Conservation (phyloP, 2,113 vertebrate genomes). For the Sminthopsis crassicaudata region DNA sequence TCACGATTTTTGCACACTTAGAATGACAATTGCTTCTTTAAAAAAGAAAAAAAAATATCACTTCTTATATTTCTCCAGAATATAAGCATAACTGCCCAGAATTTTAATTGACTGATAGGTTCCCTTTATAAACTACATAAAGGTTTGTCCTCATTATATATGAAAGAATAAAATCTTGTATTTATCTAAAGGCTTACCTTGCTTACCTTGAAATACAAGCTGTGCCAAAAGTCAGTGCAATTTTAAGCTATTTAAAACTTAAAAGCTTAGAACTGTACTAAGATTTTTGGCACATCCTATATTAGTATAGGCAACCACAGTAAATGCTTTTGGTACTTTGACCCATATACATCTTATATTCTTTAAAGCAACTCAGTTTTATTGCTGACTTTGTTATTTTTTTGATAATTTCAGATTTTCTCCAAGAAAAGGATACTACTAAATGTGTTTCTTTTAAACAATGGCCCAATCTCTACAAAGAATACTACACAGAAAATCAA, state of each 20-base stretch:
- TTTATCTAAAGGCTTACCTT: constrained; percentile 9
- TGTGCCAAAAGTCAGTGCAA: background rate
- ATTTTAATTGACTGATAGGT: constrained; percentile 13
- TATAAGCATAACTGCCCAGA: constrained; percentile 12
- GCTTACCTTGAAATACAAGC: background rate
- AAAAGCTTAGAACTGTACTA: background rate
- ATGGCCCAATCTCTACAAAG: constrained; percentile 3
- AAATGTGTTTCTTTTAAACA: background rate
- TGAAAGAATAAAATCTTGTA: constrained; percentile 28
- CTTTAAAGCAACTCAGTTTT: constrained; percentile 14
- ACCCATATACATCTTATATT: background rate
- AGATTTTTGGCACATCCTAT: constrained; percentile 15
- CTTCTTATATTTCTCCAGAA: constrained; percentile 50
- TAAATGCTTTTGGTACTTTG: constrained; percentile 17
- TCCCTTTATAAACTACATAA: constrained; percentile 6
- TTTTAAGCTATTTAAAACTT: background rate
- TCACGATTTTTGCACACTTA: background rate
- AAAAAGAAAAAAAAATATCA: background rate
- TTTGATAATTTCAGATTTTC: background rate
- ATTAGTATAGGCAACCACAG: constrained; percentile 22
- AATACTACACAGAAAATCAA: background rate
- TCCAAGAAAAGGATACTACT: background rate
- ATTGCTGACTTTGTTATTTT: constrained; percentile 23
- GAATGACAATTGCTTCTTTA: constrained; percentile 13
- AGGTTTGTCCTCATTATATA: constrained; percentile 35